Percentiles rank a stretch among this genome's conserved stretches.
Conservation (phyloP, 2,888 invertebrate genomes). For the Brachyopa scutellaris region DNA sequence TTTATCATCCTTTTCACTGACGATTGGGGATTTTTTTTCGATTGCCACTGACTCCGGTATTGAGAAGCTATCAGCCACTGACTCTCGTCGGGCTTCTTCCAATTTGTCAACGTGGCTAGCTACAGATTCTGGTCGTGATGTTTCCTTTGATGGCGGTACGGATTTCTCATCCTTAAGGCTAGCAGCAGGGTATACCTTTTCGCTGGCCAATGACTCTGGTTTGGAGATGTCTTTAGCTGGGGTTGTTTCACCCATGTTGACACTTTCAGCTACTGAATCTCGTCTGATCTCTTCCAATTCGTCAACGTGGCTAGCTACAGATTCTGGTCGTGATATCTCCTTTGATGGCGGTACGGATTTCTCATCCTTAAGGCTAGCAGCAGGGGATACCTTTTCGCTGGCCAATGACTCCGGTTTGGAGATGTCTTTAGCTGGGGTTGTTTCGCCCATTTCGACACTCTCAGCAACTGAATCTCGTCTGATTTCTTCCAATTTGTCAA, state of each 20-base stretch:
- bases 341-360: slow-evolving; percentile 52
- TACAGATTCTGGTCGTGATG: slow-evolving; percentile 78
- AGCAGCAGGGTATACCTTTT: slow-evolving; percentile 33
- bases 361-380: slow-evolving; percentile 66
- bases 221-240: slow-evolving; percentile 69
- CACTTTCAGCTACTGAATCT: slow-evolving; percentile 70
- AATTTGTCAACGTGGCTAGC: no score
- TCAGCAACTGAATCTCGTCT: no score
- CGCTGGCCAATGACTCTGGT: slow-evolving; percentile 63
- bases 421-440: no score
- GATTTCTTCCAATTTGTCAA: background rate
- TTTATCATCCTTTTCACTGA: slow-evolving; percentile 57
- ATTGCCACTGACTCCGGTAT: no score
- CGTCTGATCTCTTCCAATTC: slow-evolving; percentile 70
- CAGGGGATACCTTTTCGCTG: slow-evolving; percentile 38
- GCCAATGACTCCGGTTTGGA: no score
- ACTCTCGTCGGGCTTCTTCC: no score
- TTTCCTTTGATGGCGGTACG: slow-evolving; percentile 49
- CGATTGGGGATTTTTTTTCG: background rate
- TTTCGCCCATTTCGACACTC: no score
- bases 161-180: slow-evolving; percentile 21
- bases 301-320: slow-evolving; percentile 66
- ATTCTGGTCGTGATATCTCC: slow-evolving; percentile 77
- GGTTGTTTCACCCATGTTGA: no score
- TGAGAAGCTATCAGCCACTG: no score